Conservation (phyloP, 2,888 invertebrate species). For the Ommatoiulus sabulosus region DNA sequence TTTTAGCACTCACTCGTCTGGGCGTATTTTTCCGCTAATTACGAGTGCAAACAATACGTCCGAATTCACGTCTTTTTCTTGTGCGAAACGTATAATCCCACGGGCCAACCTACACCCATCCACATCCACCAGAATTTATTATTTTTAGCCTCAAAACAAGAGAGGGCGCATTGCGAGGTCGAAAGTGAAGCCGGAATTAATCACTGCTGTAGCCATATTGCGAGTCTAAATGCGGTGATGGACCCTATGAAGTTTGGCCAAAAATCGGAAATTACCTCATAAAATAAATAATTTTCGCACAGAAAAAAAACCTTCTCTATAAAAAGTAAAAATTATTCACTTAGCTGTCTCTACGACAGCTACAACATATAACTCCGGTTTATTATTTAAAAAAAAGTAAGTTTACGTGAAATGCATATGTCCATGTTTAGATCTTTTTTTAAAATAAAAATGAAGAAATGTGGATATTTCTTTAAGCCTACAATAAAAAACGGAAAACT, state of each 20-base stretch:
- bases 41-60: background rate
- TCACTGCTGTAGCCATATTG: background rate
- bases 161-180: background rate
- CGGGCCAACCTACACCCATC: background rate
- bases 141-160: background rate
- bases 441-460: too few relatives aligned
- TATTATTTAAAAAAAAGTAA: too few relatives aligned
- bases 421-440: too few relatives aligned
- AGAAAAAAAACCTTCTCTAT: background rate
- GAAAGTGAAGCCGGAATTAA: background rate
- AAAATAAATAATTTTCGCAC: background rate
- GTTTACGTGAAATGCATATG: too few relatives aligned
- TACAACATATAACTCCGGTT: too few relatives aligned
- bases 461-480: too few relatives aligned
- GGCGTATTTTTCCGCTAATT: background rate
- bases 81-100: background rate
- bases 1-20: background rate
- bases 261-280: too few relatives aligned
- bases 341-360: too few relatives aligned
- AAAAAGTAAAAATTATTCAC: too few relatives aligned
- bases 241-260: background rate
- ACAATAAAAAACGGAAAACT: too few relatives aligned
- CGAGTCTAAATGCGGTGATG: background rate
- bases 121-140: background rate
- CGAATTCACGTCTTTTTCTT: background rate